A percentile compares a stretch with the other conserved stretches of the same genome.
phyloP scores from a whole-genome alignment of 2,113 vertebrate species.

The Anser cygnoides region DNA sequence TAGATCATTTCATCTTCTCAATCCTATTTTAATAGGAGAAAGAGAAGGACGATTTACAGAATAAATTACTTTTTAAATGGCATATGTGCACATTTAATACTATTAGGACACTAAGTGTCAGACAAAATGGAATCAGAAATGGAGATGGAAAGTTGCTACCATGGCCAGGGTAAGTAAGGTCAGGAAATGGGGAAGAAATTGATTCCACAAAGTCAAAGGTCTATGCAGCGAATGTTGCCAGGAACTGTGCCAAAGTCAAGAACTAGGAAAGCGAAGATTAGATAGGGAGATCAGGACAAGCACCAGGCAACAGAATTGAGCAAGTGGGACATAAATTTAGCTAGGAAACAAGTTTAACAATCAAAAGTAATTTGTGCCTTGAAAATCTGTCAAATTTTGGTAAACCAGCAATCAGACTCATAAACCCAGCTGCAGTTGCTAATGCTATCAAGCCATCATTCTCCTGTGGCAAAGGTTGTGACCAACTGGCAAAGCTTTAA shows the following conservation, averaged over 20 bases:
- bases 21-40: slow-evolving; percentile 1
- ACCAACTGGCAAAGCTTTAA: background rate
- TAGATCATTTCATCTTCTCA: background rate
- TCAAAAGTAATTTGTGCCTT: background rate
- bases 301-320: background rate
- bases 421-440: background rate
- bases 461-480: background rate
- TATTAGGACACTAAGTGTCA: background rate
- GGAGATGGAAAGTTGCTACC: background rate
- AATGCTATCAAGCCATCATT: background rate
- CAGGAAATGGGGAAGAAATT: slow-evolving; percentile 17
- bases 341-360: background rate
- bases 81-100: background rate
- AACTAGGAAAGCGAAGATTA: background rate
- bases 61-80: slow-evolving; percentile 34
- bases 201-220: slow-evolving; percentile 26
- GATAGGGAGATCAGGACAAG: background rate
- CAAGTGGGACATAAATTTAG: background rate
- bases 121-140: background rate
- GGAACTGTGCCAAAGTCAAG: background rate
- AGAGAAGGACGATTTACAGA: slow-evolving; percentile 6
- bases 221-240: background rate
- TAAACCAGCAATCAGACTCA: background rate
- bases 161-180: background rate
- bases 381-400: background rate